A percentile compares a stretch with the other conserved stretches of the same genome.
Conservation (phyloP, 2,113 vertebrate genomes). For the Tringa solitaria region DNA sequence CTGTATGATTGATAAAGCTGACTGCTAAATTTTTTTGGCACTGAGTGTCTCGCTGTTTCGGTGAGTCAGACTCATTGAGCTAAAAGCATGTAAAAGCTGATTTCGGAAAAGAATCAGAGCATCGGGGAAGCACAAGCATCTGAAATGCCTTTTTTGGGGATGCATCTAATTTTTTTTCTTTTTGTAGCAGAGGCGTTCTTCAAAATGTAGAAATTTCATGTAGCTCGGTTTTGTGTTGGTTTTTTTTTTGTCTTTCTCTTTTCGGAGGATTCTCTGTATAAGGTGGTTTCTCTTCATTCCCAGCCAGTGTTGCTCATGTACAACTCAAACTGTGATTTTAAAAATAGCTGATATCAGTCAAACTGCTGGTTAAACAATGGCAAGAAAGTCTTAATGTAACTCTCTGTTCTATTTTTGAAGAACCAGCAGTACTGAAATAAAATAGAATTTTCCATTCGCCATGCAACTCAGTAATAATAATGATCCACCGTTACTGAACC, state of each 20-base stretch:
- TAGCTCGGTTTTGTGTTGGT: not conserved
- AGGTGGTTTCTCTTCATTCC: not conserved
- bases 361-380: not conserved
- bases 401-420: not conserved
- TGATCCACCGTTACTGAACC: not conserved
- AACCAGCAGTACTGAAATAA: not conserved
- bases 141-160: not conserved
- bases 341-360: not conserved
- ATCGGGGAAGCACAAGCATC: rapidly evolving
- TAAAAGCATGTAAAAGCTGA: not conserved
- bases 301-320: not conserved
- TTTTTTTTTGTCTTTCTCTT: too few species aligned
- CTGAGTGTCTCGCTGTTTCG: rapidly evolving
- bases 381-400: not conserved
- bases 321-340: not conserved
- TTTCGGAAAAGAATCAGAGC: not conserved
- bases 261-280: not conserved
- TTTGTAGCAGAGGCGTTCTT: not conserved
- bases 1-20: not conserved
- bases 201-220: too few species aligned
- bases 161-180: not conserved
- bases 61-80: not conserved
- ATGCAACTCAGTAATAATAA: not conserved
- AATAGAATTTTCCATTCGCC: not conserved
- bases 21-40: not conserved